Evolutionary conservation across 2,888 invertebrate species (phyloP), one percentile per base, ranked within the genome.

Genomic region (Acanthosepion lycidas): DNA sequence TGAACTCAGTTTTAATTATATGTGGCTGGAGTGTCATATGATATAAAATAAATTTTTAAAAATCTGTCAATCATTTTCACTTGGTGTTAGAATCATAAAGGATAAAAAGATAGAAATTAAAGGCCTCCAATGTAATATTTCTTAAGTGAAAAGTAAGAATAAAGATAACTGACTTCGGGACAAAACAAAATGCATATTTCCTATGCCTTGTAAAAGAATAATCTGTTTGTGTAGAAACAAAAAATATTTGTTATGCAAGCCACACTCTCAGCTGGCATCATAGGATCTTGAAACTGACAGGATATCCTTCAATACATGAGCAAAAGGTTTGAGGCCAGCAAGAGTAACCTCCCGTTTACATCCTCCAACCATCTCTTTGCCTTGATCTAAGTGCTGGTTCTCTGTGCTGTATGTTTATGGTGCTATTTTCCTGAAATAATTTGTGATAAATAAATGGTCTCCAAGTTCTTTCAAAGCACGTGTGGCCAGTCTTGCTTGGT

Each of bases 121-220:
- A 51, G 59, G 59, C 59, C 20, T 6, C 0, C 23, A 59, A 59
- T 59, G 59, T 20, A 23, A 59, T 20, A 23, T 20, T 59, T 59
- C 59, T 55, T 59, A 59, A 23, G 59, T 55, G 23, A 59, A 59
- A 59, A 59, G 59, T 59, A 59, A 59, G 59, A 59, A 59, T 23
- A 59, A 59, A 20, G 59, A 59, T 59, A 59, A 59, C 59, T 59
- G 20, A 59, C 20, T 26, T 0, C 26, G 59, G 23, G 23, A 59
- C n/a, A 78, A 78, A 78, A 78, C n/a, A 78, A 78, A 78, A 78
- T 78, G 78, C n/a, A 78, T 78, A 78, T 78, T 78, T 78, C n/a
- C n/a, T 15, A 78, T 33, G 12, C 15, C n/a, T 9, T 78, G 15
- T 15, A 78, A 78, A 78, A 78, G 78, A 78, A 78, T 78, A n/a